Evolutionary conservation across 2,888 invertebrate species (phyloP).

Genomic region (Allacma fusca): DNA sequence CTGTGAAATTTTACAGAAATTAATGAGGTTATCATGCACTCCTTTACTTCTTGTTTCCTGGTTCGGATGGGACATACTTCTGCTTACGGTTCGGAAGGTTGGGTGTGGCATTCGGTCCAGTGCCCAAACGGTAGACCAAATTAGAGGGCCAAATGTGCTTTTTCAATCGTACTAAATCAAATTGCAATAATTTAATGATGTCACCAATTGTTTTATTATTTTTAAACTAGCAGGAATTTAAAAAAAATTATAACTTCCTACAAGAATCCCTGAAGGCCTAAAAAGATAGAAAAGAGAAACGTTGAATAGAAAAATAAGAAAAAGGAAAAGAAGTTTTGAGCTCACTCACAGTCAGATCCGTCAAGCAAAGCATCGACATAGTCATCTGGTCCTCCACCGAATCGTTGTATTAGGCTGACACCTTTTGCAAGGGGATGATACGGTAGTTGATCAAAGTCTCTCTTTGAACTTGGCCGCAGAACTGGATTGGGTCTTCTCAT

Average conservation of each 20-base stretch:
- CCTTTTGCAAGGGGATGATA: slow-evolving; percentile 55
- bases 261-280: no score
- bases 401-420: slow-evolving; percentile 5
- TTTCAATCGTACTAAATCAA: slow-evolving; percentile 30
- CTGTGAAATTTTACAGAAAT: no score
- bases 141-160: slow-evolving; percentile 40
- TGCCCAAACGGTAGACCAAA: slow-evolving; percentile 18
- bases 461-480: slow-evolving; percentile 51
- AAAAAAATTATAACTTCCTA: no score
- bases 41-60: background rate
- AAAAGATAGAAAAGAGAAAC: no score
- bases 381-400: slow-evolving; percentile 14
- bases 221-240: no score
- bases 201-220: background rate
- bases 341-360: background rate
- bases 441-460: slow-evolving; percentile 50
- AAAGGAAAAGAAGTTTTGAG: background rate
- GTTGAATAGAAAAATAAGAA: no score
- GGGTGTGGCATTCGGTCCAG: no score
- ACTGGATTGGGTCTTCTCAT: slow-evolving; percentile 57
- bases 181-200: background rate
- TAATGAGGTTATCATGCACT: no score
- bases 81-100: background rate
- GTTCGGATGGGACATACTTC: slow-evolving; percentile 33
- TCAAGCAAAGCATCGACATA: slow-evolving; percentile 9